Base-by-base conservation (phyloP, 2,113 vertebrate genomes). In the Zosterops pallidus region DNA sequence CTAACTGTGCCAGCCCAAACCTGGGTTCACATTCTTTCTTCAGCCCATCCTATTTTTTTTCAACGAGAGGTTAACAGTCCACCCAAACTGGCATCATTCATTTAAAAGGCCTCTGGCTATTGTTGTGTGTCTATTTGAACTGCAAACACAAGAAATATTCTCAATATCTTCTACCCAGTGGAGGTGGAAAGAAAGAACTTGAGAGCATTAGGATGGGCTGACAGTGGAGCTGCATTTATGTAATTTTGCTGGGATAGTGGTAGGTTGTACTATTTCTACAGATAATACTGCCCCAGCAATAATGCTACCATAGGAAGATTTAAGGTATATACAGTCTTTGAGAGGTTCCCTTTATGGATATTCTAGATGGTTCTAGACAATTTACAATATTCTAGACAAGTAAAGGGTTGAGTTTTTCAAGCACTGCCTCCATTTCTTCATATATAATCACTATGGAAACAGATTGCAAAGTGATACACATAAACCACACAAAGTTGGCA, bases 371-470 rank as follows among this genome's bases (percentile, higher is more conserved):
- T 92, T 96, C 95, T 82, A 64, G 56, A 17, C 74, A 84, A 78
- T 47, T 75, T 70, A 63, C 56, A 44, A 19, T n/a, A 63, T 50
- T 77, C 26, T 55, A 83, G 76, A 42, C 39, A 67, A 91, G 68
- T 7, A 65, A 92, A 81, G 68, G 50, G 46, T n/a, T 1, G 14
- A 49, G 11, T 47, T 89, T 92, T 72, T 72, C 81, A 85, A 90
- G 74, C 69, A 55, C 35, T 52, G 60, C 41, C 89, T 91, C 70
- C 87, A 55, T 62, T 91, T 53, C 31, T 67, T 86, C 87, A 22
- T 69, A 83, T 74, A 79, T 56, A 87, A 94, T 96, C 96, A 88
- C 95, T 92, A 96, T 94, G 93, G 95, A 95, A 94, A 97, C 95
- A 80, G 77, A 47, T 39, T 25, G 46, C 52, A 50, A 83, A 79